Percentiles rank a stretch among this genome's conserved stretches.
Conservation (phyloP, 2,797 vertebrate species). For the Garrulus glandarius region DNA sequence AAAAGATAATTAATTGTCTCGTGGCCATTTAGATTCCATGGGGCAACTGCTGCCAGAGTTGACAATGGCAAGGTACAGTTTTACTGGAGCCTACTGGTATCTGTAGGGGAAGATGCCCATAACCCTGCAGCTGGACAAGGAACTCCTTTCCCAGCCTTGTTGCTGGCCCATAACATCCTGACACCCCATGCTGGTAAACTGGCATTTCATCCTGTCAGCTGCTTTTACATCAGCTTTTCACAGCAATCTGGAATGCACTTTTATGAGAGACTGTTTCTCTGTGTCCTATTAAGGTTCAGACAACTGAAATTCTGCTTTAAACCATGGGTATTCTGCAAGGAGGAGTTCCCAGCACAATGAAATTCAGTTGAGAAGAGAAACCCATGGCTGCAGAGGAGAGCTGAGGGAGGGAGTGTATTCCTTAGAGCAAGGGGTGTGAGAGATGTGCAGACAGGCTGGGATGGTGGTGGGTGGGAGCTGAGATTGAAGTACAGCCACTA, state of each 20-base stretch:
- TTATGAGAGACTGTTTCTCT: background rate
- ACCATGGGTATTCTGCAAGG: background rate
- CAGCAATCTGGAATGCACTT: background rate
- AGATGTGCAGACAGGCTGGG: background rate
- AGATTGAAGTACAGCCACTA: background rate
- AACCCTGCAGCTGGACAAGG: background rate
- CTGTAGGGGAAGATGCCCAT: background rate
- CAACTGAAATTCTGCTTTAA: background rate
- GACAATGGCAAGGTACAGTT: background rate
- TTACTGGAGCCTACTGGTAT: background rate
- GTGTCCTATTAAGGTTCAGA: background rate
- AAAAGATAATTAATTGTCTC: background rate
- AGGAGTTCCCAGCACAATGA: background rate
- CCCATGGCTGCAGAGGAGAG: background rate
- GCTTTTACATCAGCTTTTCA: background rate
- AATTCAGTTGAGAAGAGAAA: background rate
- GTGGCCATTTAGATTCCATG: background rate
- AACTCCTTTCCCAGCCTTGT: background rate
- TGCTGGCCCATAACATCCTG: background rate
- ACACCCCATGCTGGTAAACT: background rate
- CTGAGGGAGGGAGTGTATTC: background rate
- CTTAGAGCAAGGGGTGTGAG: background rate
- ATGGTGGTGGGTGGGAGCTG: background rate
- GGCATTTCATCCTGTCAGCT: background rate
- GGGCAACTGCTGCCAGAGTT: background rate